Base-by-base conservation (phyloP, 2,113 vertebrate species). In the Myiozetetes cayanensis region DNA sequence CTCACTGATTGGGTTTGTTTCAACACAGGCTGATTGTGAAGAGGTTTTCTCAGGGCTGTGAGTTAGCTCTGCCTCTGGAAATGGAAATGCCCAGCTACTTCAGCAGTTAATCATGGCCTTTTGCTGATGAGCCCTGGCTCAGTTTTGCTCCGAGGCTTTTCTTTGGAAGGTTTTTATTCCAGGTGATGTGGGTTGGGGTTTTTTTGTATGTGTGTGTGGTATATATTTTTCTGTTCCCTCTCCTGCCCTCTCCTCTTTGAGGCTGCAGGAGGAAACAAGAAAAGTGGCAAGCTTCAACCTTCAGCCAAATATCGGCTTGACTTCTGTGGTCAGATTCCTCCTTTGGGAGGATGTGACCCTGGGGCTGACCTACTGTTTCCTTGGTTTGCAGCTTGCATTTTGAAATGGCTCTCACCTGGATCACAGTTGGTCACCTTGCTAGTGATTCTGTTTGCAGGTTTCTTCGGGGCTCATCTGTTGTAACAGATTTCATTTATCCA, bases 1-100 rank as follows among this genome's bases (percentile, higher is more conserved):
- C 95, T 95, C 66, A 46, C 81, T 96, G 96, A 96, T 96, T 87
- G 70, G 86, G 74, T 91, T 91, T 96, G 93, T 96, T 97, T 92
- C 91, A 89, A 96, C 95, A 97, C 83, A 95, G 86, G 74, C 92
- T 97, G 94, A 96, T 96, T 97, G 88, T 85, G 66, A 78, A 96
- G 95, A 95, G 89, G 24, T 82, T 94, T 92, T 77, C 90, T 84
- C 43, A 23, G 74, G 90, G 67, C 65, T 84, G n/a, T 73, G 63
- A 75, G 81, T 89, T 75, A 86, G 82, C 73, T 85, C 44, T 70
- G 89, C 74, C 70, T 89, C 70, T 81, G 75, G 83, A 43, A 93
- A 86, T 90, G 87, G 79, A 92, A 93, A 80, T 66, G 39, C 74
- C 85, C 52, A 72, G 70, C 71, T 89, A 85, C 89, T 87, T 70